Evolutionary conservation across 92 coral and sea anemone genomes (phyloP).

Genomic region (Epizoanthus ramosus): DNA sequence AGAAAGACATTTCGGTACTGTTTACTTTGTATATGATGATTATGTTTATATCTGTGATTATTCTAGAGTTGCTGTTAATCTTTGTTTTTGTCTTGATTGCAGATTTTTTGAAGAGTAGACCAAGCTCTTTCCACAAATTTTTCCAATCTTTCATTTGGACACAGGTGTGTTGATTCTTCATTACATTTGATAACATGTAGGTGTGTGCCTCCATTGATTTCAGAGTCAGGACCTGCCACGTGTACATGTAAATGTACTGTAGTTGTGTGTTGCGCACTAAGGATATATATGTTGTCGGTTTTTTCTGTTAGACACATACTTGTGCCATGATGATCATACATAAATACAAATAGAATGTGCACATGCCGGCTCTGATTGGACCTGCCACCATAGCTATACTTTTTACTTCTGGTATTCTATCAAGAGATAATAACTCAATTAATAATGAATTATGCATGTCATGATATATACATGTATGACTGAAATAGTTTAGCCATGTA

Average conservation of each 20-base stretch:
- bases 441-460: no score
- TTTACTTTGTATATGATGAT: not conserved
- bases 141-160: constrained; percentile 76
- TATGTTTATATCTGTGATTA: not conserved
- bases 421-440: no score
- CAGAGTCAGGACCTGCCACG: not conserved
- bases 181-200: not conserved
- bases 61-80: not conserved
- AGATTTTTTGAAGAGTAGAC: constrained; percentile 93
- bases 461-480: no score
- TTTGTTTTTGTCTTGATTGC: not conserved
- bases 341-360: no score
- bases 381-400: not conserved
- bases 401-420: no score
- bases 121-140: constrained; percentile 86
- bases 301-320: no score
- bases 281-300: no score
- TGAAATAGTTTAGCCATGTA: no score
- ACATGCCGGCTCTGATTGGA: not conserved
- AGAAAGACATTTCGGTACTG: not conserved
- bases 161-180: constrained; percentile 62
- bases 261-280: no score
- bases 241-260: no score
- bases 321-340: no score
- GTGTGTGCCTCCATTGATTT: not conserved